A percentile compares a stretch with the other conserved stretches of the same genome.
Evolutionary conservation across 1,140 invertebrate genomes (phyloP).

Genomic region (Kradibia gibbosae): DNA sequence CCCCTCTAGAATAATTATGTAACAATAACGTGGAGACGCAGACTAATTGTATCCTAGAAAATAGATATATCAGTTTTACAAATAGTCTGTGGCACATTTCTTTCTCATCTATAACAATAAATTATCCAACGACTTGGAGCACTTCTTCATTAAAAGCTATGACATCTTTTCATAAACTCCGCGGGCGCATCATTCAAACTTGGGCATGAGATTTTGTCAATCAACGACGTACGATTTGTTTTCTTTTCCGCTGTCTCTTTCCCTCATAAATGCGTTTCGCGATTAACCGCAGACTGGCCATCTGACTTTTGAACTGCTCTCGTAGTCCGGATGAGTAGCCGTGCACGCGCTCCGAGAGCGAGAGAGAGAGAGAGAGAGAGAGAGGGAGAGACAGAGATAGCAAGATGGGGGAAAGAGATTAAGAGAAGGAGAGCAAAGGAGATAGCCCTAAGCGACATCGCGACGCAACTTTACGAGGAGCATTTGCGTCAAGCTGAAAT

Average conservation of each 20-base stretch:
- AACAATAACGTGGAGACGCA: too few relatives aligned
- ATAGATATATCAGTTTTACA: too few relatives aligned
- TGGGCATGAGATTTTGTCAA: background rate
- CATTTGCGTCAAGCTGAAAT: conserved; percentile 65
- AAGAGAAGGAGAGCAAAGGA: conserved; percentile 50
- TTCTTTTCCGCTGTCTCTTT: conserved; percentile 1
- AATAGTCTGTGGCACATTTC: background rate
- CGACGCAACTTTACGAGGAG: conserved; percentile 64
- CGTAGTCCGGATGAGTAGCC: conserved; percentile 51
- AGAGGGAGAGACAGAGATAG: background rate
- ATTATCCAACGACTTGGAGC: background rate
- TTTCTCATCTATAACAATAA: conserved; percentile 26
- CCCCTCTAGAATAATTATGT: too few relatives aligned
- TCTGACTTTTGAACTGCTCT: conserved; percentile 53
- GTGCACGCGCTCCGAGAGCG: conserved; percentile 10
- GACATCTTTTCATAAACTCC: background rate
- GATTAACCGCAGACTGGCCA: conserved; percentile 32
- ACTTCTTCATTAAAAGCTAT: background rate
- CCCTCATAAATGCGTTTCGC: conserved; percentile 29
- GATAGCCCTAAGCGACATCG: conserved; percentile 62
- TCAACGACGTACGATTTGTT: conserved; percentile 15
- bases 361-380: background rate
- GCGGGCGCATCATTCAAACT: background rate
- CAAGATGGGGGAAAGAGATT: background rate
- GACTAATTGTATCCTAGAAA: too few relatives aligned